Conservation (phyloP, 2,113 vertebrate species). For the Anolis carolinensis region DNA sequence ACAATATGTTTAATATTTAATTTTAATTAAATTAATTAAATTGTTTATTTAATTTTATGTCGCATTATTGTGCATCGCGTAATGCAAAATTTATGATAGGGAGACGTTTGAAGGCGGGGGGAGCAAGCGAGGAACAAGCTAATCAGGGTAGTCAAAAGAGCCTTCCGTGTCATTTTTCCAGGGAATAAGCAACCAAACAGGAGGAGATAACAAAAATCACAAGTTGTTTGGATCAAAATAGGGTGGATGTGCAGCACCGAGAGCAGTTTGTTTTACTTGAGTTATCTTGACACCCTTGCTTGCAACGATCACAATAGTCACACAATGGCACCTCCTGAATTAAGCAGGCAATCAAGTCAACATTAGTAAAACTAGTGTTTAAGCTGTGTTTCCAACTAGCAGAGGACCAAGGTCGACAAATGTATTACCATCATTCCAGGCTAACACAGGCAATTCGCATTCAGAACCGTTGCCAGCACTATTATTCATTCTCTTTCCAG, state of each 20-base stretch:
- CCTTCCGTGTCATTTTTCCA: slow-evolving; percentile 46
- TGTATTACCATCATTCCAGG: slow-evolving; percentile 3
- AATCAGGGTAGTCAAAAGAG: slow-evolving; percentile 72
- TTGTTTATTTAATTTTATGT: slow-evolving; percentile 95
- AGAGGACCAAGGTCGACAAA: background rate
- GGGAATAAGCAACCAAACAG: slow-evolving; percentile 57
- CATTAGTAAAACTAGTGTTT: slow-evolving; percentile 53
- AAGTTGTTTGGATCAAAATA: slow-evolving; percentile 61
- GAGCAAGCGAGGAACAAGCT: slow-evolving; percentile 66
- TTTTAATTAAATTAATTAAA: slow-evolving; percentile 88
- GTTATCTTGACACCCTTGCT: slow-evolving; percentile 60
- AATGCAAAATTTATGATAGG: slow-evolving; percentile 83
- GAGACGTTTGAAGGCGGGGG: slow-evolving; percentile 54
- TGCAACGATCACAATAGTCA: slow-evolving; percentile 39
- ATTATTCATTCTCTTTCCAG: slow-evolving; percentile 22
- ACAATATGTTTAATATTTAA: slow-evolving; percentile 88
- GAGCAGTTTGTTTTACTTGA: slow-evolving; percentile 62
- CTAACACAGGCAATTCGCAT: slow-evolving; percentile 27
- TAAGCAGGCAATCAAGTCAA: slow-evolving; percentile 56
- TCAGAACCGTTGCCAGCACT: background rate
- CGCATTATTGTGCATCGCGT: slow-evolving; percentile 78
- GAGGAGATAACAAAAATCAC: slow-evolving; percentile 55
- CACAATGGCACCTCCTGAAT: slow-evolving; percentile 34
- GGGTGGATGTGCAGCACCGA: slow-evolving; percentile 46
- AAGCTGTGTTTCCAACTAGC: slow-evolving; percentile 33